These are phyloP conservation scores for Platichthys stellatus DNA, from an alignment of 2,113 vertebrate genomes.

Conservation along the genomic window DNA sequence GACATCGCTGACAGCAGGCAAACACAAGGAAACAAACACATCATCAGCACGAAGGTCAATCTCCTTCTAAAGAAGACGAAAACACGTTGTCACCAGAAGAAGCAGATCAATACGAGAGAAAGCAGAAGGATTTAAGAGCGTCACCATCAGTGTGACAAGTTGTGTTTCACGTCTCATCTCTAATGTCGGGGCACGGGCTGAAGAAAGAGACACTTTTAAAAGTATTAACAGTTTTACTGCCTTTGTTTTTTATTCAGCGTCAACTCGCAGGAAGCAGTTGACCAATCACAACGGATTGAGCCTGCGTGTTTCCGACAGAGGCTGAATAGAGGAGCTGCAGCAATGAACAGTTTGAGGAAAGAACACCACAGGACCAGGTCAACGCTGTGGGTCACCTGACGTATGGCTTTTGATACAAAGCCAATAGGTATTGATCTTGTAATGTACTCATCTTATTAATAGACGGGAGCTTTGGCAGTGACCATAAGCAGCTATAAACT, in stretches of 20 bases:
- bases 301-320: neutral
- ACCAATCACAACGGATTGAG: no score
- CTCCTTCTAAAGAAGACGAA: neutral
- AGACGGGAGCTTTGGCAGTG: slow-evolving; percentile 25
- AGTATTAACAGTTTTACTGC: no score
- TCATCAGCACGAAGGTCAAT: neutral
- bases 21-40: neutral
- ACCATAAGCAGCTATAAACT: slow-evolving; percentile 36
- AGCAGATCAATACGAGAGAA: no score
- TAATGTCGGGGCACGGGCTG: neutral
- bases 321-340: no score
- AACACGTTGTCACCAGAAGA: neutral
- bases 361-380: no score
- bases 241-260: no score
- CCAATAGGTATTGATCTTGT: slow-evolving; percentile 4
- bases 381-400: neutral
- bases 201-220: neutral
- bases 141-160: neutral
- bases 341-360: no score
- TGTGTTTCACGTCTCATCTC: neutral
- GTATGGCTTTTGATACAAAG: slow-evolving; percentile 32
- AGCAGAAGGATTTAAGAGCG: neutral
- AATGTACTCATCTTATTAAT: slow-evolving; percentile 8
- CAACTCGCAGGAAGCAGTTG: no score
- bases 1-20: neutral